A percentile compares a stretch with the other conserved stretches of the same genome.
phyloP scores from a whole-genome alignment of 2,888 invertebrate species.

The Vesta saturnalis region DNA sequence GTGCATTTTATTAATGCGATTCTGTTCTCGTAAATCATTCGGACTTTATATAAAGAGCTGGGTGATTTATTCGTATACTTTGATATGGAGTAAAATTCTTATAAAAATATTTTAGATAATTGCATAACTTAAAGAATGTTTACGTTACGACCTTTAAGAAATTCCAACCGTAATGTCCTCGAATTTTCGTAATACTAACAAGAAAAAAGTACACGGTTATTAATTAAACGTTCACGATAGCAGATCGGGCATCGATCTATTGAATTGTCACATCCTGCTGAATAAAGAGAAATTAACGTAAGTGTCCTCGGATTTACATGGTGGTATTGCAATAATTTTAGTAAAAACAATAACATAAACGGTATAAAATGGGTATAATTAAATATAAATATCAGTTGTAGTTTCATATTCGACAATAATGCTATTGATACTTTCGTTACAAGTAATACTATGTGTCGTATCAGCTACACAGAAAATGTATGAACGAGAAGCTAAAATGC shows the following conservation, averaged over 20 bases:
- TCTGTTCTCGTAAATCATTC: neutral
- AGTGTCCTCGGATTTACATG: constrained; percentile 25
- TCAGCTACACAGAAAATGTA: constrained; percentile 20
- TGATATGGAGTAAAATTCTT: too few species aligned
- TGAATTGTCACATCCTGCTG: neutral
- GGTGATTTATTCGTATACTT: too few species aligned
- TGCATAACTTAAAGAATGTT: too few species aligned
- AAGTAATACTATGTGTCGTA: neutral
- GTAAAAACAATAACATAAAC: constrained; percentile 9
- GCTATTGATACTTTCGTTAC: neutral
- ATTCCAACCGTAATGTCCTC: neutral
- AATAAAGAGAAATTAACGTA: constrained; percentile 9
- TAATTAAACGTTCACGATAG: neutral
- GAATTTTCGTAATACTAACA: neutral
- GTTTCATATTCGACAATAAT: neutral
- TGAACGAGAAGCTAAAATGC: constrained; percentile 56
- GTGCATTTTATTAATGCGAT: neutral
- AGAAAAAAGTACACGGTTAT: neutral
- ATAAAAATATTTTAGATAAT: too few species aligned
- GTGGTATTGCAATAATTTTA: constrained; percentile 15
- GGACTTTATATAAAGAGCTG: neutral
- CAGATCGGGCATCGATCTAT: too few species aligned
- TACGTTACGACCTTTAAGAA: too few species aligned
- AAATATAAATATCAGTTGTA: constrained; percentile 3
- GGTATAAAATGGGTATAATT: constrained; percentile 16